A percentile compares a stretch with the other conserved stretches of the same genome.
These are phyloP conservation scores for Pangasius sanitwongsei DNA, from an alignment of 2,797 vertebrate genomes.

Conservation along the genomic window DNA sequence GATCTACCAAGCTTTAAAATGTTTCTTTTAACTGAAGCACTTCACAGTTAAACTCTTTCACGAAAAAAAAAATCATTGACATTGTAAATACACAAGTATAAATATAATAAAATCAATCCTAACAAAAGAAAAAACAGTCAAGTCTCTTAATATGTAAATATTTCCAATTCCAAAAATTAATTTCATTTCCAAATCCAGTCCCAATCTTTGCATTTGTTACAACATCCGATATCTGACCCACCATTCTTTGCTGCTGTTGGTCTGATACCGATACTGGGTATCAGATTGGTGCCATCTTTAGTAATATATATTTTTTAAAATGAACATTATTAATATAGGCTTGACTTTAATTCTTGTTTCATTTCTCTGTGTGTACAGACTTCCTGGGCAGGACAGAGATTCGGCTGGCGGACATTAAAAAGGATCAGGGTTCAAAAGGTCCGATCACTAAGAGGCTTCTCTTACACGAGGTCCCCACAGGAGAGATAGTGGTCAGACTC, in stretches of 20 bases:
- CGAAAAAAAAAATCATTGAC: too few species aligned
- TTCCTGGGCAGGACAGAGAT: constrained; percentile 98
- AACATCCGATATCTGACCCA: background rate
- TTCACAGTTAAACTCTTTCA: background rate
- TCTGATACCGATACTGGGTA: background rate
- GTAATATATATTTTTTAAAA: background rate
- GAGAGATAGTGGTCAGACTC: constrained; percentile 96
- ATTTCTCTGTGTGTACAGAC: constrained; percentile 74
- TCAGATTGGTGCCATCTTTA: background rate
- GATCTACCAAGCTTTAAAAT: too few species aligned
- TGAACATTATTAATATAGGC: background rate
- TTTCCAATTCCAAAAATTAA: background rate
- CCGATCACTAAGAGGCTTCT: constrained; percentile 96
- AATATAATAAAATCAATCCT: background rate
- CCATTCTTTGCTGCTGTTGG: background rate
- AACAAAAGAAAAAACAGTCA: background rate
- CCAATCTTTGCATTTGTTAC: background rate
- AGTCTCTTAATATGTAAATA: background rate
- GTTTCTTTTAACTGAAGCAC: background rate
- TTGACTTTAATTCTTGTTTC: background rate
- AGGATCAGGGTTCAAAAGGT: constrained; percentile 97
- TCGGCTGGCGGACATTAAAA: constrained; percentile 96
- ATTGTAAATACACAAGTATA: background rate
- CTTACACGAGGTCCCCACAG: constrained; percentile 96
- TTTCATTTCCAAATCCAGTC: background rate